Evolutionary conservation across 1,140 invertebrate genomes (phyloP), one percentile per base, ranked within the genome.

Genomic region (Rhopalosiphum padi): DNA sequence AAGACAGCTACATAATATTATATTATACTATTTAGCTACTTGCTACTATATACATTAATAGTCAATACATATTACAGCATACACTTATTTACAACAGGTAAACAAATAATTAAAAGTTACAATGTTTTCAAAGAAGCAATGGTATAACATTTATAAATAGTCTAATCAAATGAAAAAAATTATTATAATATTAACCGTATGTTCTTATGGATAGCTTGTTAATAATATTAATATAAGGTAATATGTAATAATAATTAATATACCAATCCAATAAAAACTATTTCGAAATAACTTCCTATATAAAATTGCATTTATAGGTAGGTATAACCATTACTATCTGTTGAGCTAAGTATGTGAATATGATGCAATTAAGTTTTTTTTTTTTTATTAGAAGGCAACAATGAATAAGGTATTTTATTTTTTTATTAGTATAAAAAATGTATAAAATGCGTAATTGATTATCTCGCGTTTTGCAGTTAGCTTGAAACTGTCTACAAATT

Each of bases 391-490:
- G 30, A 77, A n/a, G 30, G 15, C 30, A 77, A 30, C 9, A 77
- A 77, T 77, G 60, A 77, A 77, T 77, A 77, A 77, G 60, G n/a
- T 77, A 77, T 77, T 77, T 77, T 51, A 51, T 51, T 77, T n/a
- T 77, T 30, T 68, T 77, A 77, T 77, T 77, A 77, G 30, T 77
- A 77, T n/a, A 77, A 77, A 77, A n/a, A 77, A 77, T 77, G n/a
- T 77, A 77, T 77, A n/a, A 77, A 77, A 77, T 77, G 60, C 15
- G 60, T 77, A 77, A 77, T 77, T 77, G 60, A 15, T 77, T 15
- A 18, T n/a, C 60, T 77, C 15, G 11, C n/a, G 5, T n/a, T n/a
- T n/a, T 15, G 1, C 30, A 77, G 60, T n/a, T 15, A 77, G 30
- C 18, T 5, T n/a, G 30, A 77, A n/a, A n/a, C n/a, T n/a, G n/a